Conservation (phyloP, 2,797 vertebrate species). For the Harpagifer antarcticus region DNA sequence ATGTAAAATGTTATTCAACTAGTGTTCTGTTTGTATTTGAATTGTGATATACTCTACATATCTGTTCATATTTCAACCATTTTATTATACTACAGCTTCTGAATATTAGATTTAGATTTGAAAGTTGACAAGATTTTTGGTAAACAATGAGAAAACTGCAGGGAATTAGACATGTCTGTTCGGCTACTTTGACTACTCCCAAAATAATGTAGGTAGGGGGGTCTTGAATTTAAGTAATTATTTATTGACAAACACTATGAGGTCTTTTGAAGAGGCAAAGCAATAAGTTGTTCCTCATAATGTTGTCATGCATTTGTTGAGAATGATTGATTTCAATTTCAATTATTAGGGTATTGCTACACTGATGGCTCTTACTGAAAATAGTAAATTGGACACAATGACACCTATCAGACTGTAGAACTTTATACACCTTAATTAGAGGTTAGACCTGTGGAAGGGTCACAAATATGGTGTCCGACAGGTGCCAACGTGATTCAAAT, state of each 20-base stretch:
- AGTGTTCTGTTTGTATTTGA: conserved; percentile 1
- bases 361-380: not conserved
- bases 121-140: conserved; percentile 8
- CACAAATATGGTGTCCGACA: no score
- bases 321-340: not conserved
- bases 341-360: not conserved
- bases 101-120: conserved; percentile 6
- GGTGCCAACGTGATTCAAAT: no score
- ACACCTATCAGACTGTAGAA: not conserved
- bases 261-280: conserved; percentile 36
- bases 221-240: conserved; percentile 49
- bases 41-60: not conserved
- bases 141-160: conserved; percentile 15
- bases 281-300: conserved; percentile 40
- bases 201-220: conserved; percentile 20
- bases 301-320: conserved; percentile 19
- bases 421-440: not conserved
- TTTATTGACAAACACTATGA: conserved; percentile 52
- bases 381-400: not conserved
- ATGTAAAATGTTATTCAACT: not conserved
- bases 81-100: not conserved
- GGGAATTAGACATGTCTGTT: conserved; percentile 11
- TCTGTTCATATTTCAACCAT: not conserved
- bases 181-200: conserved; percentile 21
- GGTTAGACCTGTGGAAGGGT: not conserved